Conservation (phyloP, 2,888 invertebrate species). For the Amitus sp. region DNA sequence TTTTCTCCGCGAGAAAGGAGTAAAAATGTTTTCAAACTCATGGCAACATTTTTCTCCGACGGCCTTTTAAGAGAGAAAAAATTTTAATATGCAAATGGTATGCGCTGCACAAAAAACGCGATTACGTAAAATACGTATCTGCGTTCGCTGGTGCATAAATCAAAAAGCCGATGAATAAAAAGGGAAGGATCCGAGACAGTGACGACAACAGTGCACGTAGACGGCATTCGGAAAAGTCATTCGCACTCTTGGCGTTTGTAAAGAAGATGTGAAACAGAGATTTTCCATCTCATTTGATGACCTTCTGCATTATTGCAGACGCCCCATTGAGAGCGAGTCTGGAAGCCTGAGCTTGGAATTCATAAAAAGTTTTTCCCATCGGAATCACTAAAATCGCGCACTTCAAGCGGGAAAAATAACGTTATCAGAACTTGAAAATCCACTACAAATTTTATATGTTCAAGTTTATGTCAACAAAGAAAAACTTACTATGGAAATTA, state of each 20-base stretch:
- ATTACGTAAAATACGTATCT: slow-evolving; percentile 1
- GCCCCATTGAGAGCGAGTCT: slow-evolving; percentile 6
- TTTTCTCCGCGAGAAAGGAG: neutral
- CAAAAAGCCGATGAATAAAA: slow-evolving; percentile 7
- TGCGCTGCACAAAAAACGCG: neutral
- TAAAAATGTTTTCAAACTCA: no score
- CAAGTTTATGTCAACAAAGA: no score
- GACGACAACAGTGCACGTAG: slow-evolving; percentile 21
- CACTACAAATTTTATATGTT: no score
- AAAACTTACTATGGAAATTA: no score
- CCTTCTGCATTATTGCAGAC: slow-evolving; percentile 23
- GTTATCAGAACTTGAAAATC: no score
- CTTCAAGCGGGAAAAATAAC: no score
- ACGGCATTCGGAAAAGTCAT: slow-evolving; percentile 27
- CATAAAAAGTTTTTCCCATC: no score
- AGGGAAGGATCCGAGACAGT: slow-evolving; percentile 3
- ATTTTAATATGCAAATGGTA: slow-evolving; percentile 1
- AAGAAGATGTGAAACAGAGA: slow-evolving; percentile 9
- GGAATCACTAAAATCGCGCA: no score
- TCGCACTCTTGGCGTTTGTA: slow-evolving; percentile 23
- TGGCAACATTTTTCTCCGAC: no score
- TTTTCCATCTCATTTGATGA: slow-evolving; percentile 30
- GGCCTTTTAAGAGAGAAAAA: neutral
- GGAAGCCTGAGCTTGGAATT: neutral
- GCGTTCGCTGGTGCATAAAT: neutral